Evolutionary conservation across 2,888 invertebrate species (phyloP).

Genomic region (Autographa gamma): DNA sequence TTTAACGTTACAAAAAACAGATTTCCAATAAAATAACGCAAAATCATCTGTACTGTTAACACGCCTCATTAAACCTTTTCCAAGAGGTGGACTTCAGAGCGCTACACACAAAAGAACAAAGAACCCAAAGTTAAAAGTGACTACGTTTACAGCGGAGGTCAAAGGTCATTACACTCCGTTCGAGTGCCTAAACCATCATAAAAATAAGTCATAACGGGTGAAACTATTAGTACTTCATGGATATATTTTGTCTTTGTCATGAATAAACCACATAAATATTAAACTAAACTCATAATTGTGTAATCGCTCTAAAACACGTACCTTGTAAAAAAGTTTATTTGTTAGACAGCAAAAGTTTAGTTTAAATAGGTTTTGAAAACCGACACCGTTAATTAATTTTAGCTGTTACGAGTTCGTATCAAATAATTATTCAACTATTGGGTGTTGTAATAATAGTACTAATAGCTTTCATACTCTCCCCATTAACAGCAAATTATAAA

Average conservation of each 20-base stretch:
- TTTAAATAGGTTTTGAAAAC: neutral
- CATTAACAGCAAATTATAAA: neutral
- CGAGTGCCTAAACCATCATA: constrained; percentile 10
- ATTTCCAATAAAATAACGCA: constrained; percentile 21
- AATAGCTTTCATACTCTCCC: neutral
- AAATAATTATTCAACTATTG: neutral
- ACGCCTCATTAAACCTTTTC: constrained; percentile 62
- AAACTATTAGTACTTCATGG: constrained; percentile 17
- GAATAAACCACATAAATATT: constrained; percentile 22
- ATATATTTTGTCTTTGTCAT: constrained; percentile 13
- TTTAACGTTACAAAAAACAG: neutral
- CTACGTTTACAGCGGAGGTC: constrained; percentile 55
- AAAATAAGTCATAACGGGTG: constrained; percentile 15
- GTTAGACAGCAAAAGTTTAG: neutral
- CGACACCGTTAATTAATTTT: neutral
- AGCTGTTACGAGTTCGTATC: neutral
- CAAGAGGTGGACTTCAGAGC: constrained; percentile 42
- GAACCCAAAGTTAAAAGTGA: constrained; percentile 64
- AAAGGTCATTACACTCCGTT: constrained; percentile 56
- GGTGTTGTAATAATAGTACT: neutral
- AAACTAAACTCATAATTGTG: constrained; percentile 18
- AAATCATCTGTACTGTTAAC: constrained; percentile 43
- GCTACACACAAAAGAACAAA: constrained; percentile 57
- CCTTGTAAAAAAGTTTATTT: neutral
- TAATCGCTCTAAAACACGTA: neutral